These are phyloP conservation scores for Tarsius wallacei DNA, from an alignment of 2,797 vertebrate genomes.

Conservation along the genomic window DNA sequence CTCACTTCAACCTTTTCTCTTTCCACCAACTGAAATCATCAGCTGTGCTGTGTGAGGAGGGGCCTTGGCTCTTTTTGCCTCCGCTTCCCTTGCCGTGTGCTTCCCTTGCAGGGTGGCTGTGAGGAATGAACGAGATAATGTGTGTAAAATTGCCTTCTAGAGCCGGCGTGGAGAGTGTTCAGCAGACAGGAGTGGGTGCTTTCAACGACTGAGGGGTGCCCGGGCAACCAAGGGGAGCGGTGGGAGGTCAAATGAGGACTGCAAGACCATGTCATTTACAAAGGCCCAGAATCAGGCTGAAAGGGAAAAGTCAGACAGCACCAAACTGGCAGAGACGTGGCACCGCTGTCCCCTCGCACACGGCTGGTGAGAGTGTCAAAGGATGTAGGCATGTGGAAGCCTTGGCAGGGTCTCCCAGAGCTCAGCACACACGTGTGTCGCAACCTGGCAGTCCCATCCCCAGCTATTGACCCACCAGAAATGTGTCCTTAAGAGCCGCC, in stretches of 20 bases:
- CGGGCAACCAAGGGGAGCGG: rapidly evolving
- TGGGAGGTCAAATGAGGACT: neutral
- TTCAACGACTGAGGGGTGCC: neutral
- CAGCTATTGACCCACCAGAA: neutral
- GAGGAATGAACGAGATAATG: neutral
- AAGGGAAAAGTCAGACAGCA: neutral
- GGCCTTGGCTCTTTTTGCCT: neutral
- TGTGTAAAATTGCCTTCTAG: neutral
- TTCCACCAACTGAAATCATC: neutral
- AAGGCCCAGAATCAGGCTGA: neutral
- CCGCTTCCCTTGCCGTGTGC: neutral
- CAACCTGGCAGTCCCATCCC: neutral
- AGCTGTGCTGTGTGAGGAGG: neutral
- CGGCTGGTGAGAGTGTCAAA: rapidly evolving
- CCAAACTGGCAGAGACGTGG: neutral
- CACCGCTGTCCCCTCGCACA: rapidly evolving
- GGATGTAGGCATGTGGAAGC: neutral
- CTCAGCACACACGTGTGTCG: rapidly evolving
- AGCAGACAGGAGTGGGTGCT: neutral
- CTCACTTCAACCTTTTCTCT: neutral
- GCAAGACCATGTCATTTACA: neutral
- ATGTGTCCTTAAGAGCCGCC: neutral
- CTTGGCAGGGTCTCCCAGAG: neutral
- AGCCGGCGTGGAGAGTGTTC: neutral
- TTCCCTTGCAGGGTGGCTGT: neutral